Conservation (phyloP, 2,797 vertebrate species). For the Danio kyathit region DNA sequence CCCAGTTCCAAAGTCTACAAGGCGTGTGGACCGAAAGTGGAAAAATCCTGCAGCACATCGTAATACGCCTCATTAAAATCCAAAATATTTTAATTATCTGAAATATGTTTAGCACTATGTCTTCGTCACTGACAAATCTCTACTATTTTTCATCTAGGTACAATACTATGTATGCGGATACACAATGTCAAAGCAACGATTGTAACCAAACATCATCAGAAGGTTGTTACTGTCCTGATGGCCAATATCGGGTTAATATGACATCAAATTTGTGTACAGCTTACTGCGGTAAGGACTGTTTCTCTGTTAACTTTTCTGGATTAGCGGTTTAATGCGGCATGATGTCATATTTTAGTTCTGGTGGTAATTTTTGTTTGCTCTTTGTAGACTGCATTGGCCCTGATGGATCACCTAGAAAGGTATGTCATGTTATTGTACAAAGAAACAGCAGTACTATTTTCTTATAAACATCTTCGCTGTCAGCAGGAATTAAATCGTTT, state of each 20-base stretch:
- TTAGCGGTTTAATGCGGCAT: neutral
- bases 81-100: no score
- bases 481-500: neutral
- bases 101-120: no score
- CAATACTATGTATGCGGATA: slow-evolving; percentile 60
- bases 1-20: slow-evolving; percentile 76
- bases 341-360: neutral
- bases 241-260: slow-evolving; percentile 71
- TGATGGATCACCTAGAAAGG: slow-evolving; percentile 77
- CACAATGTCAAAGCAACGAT: accelerated
- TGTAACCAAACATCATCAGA: slow-evolving; percentile 62
- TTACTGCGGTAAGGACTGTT: slow-evolving; percentile 73
- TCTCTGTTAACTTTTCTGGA: slow-evolving; percentile 13
- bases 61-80: slow-evolving; percentile 52
- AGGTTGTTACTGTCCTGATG: slow-evolving; percentile 85
- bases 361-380: slow-evolving; percentile 24
- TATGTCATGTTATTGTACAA: slow-evolving; percentile 53
- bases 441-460: neutral
- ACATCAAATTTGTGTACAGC: slow-evolving; percentile 74
- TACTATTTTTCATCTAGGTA: slow-evolving; percentile 63
- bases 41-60: slow-evolving; percentile 76
- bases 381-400: slow-evolving; percentile 82
- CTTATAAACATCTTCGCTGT: neutral
- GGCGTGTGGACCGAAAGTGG: slow-evolving; percentile 75
- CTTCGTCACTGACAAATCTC: neutral